Evolutionary conservation across 2,113 vertebrate genomes (phyloP).

Genomic region (Amblyornis subalaris): DNA sequence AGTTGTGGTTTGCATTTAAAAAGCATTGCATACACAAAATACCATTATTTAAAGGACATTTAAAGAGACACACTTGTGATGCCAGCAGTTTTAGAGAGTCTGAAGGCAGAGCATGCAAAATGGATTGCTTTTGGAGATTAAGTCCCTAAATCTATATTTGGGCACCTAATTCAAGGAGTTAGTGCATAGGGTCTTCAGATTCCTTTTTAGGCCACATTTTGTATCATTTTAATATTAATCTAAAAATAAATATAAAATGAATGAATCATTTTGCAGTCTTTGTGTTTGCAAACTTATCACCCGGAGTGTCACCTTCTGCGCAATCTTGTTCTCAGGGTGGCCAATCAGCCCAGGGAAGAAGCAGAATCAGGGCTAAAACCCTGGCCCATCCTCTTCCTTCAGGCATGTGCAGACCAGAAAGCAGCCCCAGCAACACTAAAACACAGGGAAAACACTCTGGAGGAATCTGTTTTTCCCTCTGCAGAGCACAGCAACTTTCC

Average conservation of each 20-base stretch:
- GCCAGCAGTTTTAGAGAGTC: rapidly evolving
- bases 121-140: not conserved
- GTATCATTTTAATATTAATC: not conserved
- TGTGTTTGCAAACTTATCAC: not conserved
- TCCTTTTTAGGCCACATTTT: not conserved
- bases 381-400: not conserved
- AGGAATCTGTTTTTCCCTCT: not conserved
- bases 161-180: not conserved
- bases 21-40: not conserved
- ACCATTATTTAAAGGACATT: not conserved
- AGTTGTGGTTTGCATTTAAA: not conserved
- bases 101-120: not conserved
- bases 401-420: not conserved
- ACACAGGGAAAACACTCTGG: not conserved
- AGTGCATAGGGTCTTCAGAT: not conserved
- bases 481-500: not conserved
- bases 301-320: rapidly evolving
- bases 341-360: not conserved
- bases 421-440: not conserved
- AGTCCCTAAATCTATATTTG: not conserved
- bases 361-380: not conserved
- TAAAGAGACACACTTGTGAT: not conserved
- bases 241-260: not conserved
- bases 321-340: not conserved
- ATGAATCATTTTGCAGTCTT: not conserved